Evolutionary conservation across 92 coral and sea anemone species (phyloP), one percentile per base, ranked within the genome.

Genomic region (Hydrozoanthus gracilis): DNA sequence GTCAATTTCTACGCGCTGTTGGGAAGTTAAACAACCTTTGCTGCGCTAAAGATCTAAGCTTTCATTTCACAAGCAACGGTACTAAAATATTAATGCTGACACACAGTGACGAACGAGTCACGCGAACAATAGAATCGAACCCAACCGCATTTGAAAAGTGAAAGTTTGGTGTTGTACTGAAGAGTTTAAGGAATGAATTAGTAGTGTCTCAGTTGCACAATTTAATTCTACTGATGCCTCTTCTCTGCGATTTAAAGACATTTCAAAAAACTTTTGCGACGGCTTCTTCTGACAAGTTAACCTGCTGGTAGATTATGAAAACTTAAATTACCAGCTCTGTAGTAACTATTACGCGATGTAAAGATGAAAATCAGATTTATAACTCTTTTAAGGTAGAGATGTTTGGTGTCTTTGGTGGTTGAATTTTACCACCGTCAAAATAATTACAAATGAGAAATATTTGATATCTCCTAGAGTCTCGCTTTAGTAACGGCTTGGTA

Each of bases 61-160:
- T 18, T 80, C 82, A 49, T 78, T 78, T 76, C 58, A 49, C 85
- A 56, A 65, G 85, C 61, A 5, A 16, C 48, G 60, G 52, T 70
- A 51, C 74, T 80, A 80, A 80, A 80, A 80, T 80, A 80, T 80
- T 80, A 74, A 80, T 80, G 73, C 85, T 80, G 60, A 49, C 55
- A 66, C 69, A 78, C 27, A 78, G 68, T 78, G 83, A 55, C 71
- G 44, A 60, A 8, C 54, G 73, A 80, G 85, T 80, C 85, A 80
- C 85, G 85, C 85, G 85, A 80, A 80, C 85, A 80, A 80, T 80
- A 80, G 85, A 18, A 11, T 80, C 73, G 73, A 80, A 20, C 35
- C 58, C n/a, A 0, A 64, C 69, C 74, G 62, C 75, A 62, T 66
- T 11, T 65, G 69, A 80, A 80, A 80, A 65, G 71, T 51, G 85